Evolutionary conservation across 1,140 invertebrate species (phyloP).

Genomic region (Penaeus vannamei): DNA sequence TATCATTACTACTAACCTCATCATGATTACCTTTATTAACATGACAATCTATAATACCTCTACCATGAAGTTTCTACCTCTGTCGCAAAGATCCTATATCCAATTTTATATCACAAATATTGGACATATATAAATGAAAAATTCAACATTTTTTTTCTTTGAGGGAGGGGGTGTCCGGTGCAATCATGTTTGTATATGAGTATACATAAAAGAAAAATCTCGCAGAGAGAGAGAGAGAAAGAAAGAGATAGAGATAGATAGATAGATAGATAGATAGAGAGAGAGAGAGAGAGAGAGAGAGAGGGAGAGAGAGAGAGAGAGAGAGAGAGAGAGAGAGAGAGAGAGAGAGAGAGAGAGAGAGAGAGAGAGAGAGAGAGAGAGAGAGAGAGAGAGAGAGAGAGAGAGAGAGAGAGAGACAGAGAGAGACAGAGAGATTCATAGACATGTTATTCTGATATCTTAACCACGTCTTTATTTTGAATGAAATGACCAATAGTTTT

Average conservation of each 20-base stretch:
- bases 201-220: too few relatives aligned
- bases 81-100: too few relatives aligned
- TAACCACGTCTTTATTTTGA: background rate
- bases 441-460: too few relatives aligned
- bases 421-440: background rate
- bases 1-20: too few relatives aligned
- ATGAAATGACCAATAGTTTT: background rate
- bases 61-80: too few relatives aligned
- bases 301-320: slow-evolving; percentile 1
- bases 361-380: slow-evolving; percentile 52
- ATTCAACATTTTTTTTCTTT: too few relatives aligned
- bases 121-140: too few relatives aligned
- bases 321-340: slow-evolving; percentile 3
- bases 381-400: slow-evolving; percentile 43
- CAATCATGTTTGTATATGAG: too few relatives aligned
- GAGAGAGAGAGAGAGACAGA: slow-evolving; percentile 23
- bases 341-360: slow-evolving; percentile 34
- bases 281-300: background rate
- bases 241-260: background rate
- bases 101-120: too few relatives aligned
- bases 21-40: too few relatives aligned
- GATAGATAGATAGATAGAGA: background rate
- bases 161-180: too few relatives aligned
- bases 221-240: background rate
- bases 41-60: too few relatives aligned